These are phyloP conservation scores for Embiotoca jacksoni DNA, from an alignment of 2,113 vertebrate genomes.

Conservation along the genomic window DNA sequence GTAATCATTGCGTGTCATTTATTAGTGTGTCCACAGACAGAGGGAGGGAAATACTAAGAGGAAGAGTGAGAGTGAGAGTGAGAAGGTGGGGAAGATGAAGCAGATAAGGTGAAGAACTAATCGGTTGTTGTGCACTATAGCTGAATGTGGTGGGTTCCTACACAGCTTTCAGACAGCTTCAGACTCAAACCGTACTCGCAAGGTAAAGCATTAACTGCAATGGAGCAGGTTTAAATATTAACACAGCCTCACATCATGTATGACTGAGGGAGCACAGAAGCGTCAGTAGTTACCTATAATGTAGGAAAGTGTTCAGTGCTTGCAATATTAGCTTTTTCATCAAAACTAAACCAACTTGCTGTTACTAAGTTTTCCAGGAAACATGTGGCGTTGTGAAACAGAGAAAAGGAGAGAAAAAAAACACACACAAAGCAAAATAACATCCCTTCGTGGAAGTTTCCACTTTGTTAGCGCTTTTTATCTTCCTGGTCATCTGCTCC, in stretches of 20 bases:
- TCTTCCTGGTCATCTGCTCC: constrained; percentile 98
- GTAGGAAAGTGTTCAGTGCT: constrained; percentile 38
- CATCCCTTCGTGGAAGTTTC: constrained; percentile 94
- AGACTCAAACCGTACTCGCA: constrained; percentile 31
- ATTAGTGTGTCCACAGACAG: constrained; percentile 56
- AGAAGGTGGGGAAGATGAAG: constrained; percentile 44
- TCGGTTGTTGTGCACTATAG: background rate
- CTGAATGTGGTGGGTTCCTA: background rate
- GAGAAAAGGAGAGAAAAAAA: constrained; percentile 71
- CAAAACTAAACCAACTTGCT: constrained; percentile 46
- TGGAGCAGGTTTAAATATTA: constrained; percentile 83
- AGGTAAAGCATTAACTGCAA: constrained; percentile 84
- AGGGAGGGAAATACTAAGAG: constrained; percentile 25
- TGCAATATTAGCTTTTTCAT: constrained; percentile 27
- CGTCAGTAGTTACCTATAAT: constrained; percentile 45
- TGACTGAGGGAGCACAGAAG: constrained; percentile 66
- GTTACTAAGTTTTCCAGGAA: constrained; percentile 90
- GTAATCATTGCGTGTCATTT: constrained; percentile 72
- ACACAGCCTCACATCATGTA: constrained; percentile 66
- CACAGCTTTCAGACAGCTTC: constrained; percentile 17
- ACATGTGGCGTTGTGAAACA: constrained; percentile 76
- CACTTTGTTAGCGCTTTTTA: constrained; percentile 91
- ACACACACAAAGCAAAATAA: constrained; percentile 87
- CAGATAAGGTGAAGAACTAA: constrained; percentile 26
- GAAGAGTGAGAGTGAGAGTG: background rate